Percentiles rank a stretch among this genome's conserved stretches.
These are phyloP conservation scores for Montipora capitata DNA, from an alignment of 92 coral and sea anemone genomes.

Conservation along the genomic window DNA sequence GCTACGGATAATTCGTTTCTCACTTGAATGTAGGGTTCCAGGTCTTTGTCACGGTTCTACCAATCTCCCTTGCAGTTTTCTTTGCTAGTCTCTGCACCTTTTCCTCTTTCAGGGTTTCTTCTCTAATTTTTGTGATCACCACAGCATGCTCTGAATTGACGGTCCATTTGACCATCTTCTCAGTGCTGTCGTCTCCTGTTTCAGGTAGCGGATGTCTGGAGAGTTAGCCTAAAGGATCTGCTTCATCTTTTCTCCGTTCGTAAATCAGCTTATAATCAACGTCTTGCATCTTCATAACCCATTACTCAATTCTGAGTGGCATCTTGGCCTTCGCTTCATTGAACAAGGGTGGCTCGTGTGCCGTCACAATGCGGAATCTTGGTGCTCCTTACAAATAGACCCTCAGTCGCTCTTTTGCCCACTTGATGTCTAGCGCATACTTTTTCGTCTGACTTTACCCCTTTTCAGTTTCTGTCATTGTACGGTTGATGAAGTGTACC, in stretches of 20 bases:
- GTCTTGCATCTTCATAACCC: too few relatives aligned
- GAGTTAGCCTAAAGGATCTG: constrained; percentile 55
- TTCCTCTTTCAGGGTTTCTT: constrained; percentile 40
- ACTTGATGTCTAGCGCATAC: constrained; percentile 46
- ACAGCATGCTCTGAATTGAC: constrained; percentile 51
- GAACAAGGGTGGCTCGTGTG: constrained; percentile 61
- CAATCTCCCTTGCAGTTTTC: constrained; percentile 48
- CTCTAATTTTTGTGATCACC: constrained; percentile 11
- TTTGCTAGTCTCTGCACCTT: constrained; percentile 40
- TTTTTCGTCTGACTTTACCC: constrained; percentile 66
- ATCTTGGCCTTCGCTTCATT: constrained; percentile 36
- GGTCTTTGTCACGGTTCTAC: constrained; percentile 44
- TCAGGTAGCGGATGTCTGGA: constrained; percentile 71
- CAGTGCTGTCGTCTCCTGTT: constrained; percentile 50
- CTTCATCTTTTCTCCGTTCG: constrained; percentile 35
- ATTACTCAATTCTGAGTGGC: constrained; percentile 14
- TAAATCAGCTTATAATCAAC: too few relatives aligned
- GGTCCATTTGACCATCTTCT: constrained; percentile 21
- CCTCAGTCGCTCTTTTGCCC: constrained; percentile 59
- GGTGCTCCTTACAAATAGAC: constrained; percentile 58
- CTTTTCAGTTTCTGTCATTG: constrained; percentile 64
- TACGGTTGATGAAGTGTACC: constrained; percentile 53
- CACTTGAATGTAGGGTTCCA: constrained; percentile 1
- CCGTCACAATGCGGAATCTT: constrained; percentile 39
- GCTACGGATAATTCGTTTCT: constrained; percentile 44